Conservation (phyloP, 2,888 invertebrate species). For the Torymus texanus region DNA sequence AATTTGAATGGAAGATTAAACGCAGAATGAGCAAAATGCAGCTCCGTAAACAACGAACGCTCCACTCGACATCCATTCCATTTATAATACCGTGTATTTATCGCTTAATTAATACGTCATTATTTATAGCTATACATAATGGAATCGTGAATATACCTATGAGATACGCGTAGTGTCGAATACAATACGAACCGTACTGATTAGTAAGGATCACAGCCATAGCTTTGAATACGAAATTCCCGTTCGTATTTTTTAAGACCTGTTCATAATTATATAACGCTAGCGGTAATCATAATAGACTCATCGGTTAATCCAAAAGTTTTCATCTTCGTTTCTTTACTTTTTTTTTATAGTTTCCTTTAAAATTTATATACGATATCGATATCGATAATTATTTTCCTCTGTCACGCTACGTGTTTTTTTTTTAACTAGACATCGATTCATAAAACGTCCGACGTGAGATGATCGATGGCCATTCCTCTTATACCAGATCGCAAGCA, state of each 20-base stretch:
- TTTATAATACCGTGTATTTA: constrained; percentile 34
- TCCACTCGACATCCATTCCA: constrained; percentile 13
- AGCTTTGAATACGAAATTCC: constrained; percentile 74
- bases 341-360: constrained; percentile 1
- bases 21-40: constrained; percentile 19
- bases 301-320: constrained; percentile 26
- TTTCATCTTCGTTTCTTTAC: neutral
- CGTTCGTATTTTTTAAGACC: constrained; percentile 72
- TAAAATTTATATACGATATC: neutral
- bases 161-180: constrained; percentile 66
- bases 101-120: constrained; percentile 19
- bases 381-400: constrained; percentile 13
- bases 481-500: too few species aligned
- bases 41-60: constrained; percentile 1
- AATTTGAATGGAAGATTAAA: neutral
- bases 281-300: constrained; percentile 67
- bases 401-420: constrained; percentile 36
- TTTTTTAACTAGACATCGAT: constrained; percentile 61
- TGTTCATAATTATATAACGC: constrained; percentile 68
- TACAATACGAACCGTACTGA: constrained; percentile 69
- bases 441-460: constrained; percentile 20
- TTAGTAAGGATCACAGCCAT: constrained; percentile 74
- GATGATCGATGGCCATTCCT: constrained; percentile 45
- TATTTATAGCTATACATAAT: constrained; percentile 57
- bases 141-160: constrained; percentile 57